These are phyloP conservation scores for Astropecten irregularis DNA, from an alignment of 53 echinoderm and acorn worm genomes.

Conservation along the genomic window DNA sequence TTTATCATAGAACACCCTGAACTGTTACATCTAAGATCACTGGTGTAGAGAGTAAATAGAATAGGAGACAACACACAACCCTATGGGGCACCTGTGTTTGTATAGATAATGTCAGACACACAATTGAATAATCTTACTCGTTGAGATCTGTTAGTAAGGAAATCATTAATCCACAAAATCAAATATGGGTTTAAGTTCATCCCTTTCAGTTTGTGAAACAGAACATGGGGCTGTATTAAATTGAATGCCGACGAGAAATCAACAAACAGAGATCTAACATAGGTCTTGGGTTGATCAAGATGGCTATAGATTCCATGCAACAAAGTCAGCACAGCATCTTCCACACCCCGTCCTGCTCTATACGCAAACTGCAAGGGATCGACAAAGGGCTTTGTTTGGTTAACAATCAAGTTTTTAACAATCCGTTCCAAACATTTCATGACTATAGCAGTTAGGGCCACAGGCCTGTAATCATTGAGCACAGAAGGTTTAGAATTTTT, in stretches of 20 bases:
- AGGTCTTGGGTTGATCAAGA: constrained; percentile 13
- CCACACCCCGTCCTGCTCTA: not conserved
- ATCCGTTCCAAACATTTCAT: constrained; percentile 21
- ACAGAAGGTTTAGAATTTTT: not conserved
- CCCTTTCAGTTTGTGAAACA: not conserved
- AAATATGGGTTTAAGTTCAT: constrained; percentile 33
- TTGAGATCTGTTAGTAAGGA: not conserved
- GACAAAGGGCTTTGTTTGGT: constrained; percentile 9
- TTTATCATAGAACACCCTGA: not conserved
- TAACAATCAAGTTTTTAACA: constrained; percentile 22
- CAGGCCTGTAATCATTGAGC: constrained; percentile 43
- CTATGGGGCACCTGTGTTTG: constrained; percentile 30
- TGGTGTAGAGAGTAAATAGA: not conserved
- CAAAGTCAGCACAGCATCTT: constrained; percentile 28
- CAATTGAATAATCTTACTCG: not conserved
- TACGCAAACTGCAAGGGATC: constrained; percentile 13
- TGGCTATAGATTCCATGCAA: constrained; percentile 15
- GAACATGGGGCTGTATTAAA: constrained; percentile 1
- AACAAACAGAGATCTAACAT: not conserved
- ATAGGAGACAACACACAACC: constrained; percentile 16
- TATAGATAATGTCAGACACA: constrained; percentile 2
- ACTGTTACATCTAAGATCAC: constrained; percentile 5
- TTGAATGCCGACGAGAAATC: constrained; percentile 21
- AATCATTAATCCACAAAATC: constrained; percentile 23
- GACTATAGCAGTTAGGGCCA: constrained; percentile 4